Evolutionary conservation across 2,888 invertebrate genomes (phyloP).

Genomic region (Harpalus rufipes): DNA sequence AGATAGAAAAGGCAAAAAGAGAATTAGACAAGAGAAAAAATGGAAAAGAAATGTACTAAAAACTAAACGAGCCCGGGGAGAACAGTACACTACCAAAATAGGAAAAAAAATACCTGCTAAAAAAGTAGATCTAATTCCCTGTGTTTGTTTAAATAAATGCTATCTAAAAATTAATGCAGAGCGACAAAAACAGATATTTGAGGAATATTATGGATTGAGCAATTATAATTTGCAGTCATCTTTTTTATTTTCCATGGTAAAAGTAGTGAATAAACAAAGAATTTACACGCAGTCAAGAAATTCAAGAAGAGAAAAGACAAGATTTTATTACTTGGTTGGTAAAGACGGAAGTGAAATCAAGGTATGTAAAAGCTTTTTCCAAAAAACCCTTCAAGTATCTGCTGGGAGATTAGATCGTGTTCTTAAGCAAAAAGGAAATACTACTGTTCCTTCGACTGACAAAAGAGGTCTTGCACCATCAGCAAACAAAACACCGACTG

Average conservation of each 20-base stretch:
- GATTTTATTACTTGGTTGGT: neutral
- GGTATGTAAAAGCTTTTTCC: slow-evolving; percentile 47
- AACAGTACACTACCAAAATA: too few species aligned
- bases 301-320: slow-evolving; percentile 30
- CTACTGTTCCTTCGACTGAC: slow-evolving; percentile 25
- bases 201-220: slow-evolving; percentile 9
- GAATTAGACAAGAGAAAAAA: too few species aligned
- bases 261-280: slow-evolving; percentile 30
- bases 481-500: slow-evolving; percentile 44
- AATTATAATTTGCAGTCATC: slow-evolving; percentile 27
- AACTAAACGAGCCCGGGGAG: too few species aligned
- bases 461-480: slow-evolving; percentile 49
- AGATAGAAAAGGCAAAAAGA: too few species aligned
- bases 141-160: slow-evolving; percentile 40
- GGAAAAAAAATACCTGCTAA: too few species aligned
- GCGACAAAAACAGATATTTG: slow-evolving; percentile 43
- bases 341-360: slow-evolving; percentile 41
- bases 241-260: slow-evolving; percentile 26
- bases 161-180: slow-evolving; percentile 39
- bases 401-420: too few species aligned
- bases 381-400: slow-evolving; percentile 6
- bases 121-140: neutral
- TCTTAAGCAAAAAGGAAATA: too few species aligned
- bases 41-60: too few species aligned
- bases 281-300: slow-evolving; percentile 16